Base-by-base conservation (phyloP, 2,888 invertebrate genomes). In the Andrena trimmerana region DNA sequence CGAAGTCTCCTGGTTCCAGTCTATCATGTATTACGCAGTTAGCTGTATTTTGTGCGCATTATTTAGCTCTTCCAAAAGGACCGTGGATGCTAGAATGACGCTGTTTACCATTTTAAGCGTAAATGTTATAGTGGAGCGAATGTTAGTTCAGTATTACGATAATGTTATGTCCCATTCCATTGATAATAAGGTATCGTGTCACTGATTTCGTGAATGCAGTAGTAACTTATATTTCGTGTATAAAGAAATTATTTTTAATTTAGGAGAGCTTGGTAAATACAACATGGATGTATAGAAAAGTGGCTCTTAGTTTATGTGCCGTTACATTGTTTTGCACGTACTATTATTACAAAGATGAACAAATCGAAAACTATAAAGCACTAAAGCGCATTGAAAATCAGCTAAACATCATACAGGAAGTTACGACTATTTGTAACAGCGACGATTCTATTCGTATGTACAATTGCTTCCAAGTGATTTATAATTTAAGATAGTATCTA, bases 1-100 rank as follows among this genome's bases (percentile, higher is more conserved):
- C 4, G 96, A 96, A 94, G 94, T 96, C 70, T 96, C 96, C 0
- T 95, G 96, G 94, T 93, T 96, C 78, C 96, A 96, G 90, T 95
- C 96, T 0, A 92, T 96, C 36, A 91, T 95, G n/a, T 96, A 96
- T 93, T 96, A 96, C 89, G 91, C 95, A 20, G 87, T 94, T 4
- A 93, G 95, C 20, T 93, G 95, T 57, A 88, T 96, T 67, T 89
- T 96, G 52, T 94, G 95, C 59, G 95, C 95, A 78, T 88, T 96
- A 73, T 92, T 96, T 33, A 96, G 96, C 52, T 95, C 96, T 1
- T 94, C 95, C 1, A 93, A 93, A 72, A 94, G 95, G 48, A 96
- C 96, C 0, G 90, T 93, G n/a, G 93, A 94, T 66, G 95, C 96
- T 3, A 93, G 96, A 85, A 92, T 96, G 77, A 94, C 95, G 88